These are phyloP conservation scores for Ceuthmochares aereus DNA, from an alignment of 2,113 vertebrate species.

Conservation along the genomic window DNA sequence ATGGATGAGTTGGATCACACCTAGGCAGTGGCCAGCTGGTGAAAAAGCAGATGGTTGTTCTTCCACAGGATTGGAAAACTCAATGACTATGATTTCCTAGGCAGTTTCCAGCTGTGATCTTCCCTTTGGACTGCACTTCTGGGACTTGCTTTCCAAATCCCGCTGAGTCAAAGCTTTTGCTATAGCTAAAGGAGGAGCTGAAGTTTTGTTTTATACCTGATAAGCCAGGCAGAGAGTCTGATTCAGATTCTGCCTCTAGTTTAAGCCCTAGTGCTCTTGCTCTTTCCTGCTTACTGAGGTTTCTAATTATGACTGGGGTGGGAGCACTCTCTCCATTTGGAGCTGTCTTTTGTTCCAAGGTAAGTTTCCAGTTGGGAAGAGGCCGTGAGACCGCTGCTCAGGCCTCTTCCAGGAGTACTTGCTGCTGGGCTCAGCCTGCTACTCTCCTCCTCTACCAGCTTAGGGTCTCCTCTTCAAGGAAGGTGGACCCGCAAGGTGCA, in stretches of 20 bases:
- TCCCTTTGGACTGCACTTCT: neutral
- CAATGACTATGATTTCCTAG: neutral
- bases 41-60: neutral
- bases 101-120: neutral
- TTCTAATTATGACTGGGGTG: neutral
- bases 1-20: neutral
- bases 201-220: neutral
- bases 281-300: neutral
- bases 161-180: neutral
- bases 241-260: neutral
- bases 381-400: neutral
- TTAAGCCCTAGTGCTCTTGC: neutral
- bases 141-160: neutral
- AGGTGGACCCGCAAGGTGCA: neutral
- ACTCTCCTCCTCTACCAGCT: neutral
- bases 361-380: slow-evolving; percentile 32
- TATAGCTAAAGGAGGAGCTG: neutral
- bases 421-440: neutral
- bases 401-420: neutral
- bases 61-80: neutral
- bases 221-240: neutral
- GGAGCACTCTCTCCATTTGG: slow-evolving; percentile 28
- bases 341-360: slow-evolving; percentile 54
- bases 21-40: neutral
- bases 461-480: neutral